These are phyloP conservation scores for Myzus persicae DNA, from an alignment of 1,140 invertebrate species.

Conservation along the genomic window DNA sequence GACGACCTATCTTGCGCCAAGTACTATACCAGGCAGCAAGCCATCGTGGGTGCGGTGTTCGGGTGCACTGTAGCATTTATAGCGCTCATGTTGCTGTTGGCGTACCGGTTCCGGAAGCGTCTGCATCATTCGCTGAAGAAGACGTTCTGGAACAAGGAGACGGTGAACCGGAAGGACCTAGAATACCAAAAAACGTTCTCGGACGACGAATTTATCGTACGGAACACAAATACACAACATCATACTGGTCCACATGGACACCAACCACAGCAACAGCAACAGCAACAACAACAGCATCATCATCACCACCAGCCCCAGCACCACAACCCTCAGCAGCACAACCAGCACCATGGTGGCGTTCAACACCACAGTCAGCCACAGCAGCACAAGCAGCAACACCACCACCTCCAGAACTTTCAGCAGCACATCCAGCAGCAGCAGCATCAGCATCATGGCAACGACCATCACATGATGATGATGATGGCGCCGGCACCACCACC, in stretches of 20 bases:
- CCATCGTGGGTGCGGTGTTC: slow-evolving; percentile 77
- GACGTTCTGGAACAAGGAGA: slow-evolving; percentile 82
- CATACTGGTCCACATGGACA: background rate
- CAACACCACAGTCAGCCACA: slow-evolving; percentile 52
- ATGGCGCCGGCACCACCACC: background rate
- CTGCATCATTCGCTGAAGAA: slow-evolving; percentile 82
- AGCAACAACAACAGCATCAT: background rate
- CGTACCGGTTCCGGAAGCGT: slow-evolving; percentile 78
- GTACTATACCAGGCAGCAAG: slow-evolving; percentile 77
- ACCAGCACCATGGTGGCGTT: background rate
- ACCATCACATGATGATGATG: slow-evolving; percentile 36
- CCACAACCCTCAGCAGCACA: background rate
- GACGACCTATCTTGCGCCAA: slow-evolving; percentile 83
- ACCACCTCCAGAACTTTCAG: background rate
- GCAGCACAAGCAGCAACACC: background rate
- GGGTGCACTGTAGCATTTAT: slow-evolving; percentile 74
- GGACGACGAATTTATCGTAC: slow-evolving; percentile 82
- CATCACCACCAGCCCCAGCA: background rate
- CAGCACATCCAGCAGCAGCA: slow-evolving; percentile 58
- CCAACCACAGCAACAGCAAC: background rate
- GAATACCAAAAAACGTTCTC: slow-evolving; percentile 89
- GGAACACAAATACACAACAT: slow-evolving; percentile 66
- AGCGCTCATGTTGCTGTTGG: slow-evolving; percentile 73
- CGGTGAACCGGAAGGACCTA: slow-evolving; percentile 77
- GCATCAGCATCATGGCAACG: background rate